Percentiles rank a stretch among this genome's conserved stretches.
These are phyloP conservation scores for Sinhomidia bicolor DNA, from an alignment of 2,888 invertebrate species.

Conservation along the genomic window DNA sequence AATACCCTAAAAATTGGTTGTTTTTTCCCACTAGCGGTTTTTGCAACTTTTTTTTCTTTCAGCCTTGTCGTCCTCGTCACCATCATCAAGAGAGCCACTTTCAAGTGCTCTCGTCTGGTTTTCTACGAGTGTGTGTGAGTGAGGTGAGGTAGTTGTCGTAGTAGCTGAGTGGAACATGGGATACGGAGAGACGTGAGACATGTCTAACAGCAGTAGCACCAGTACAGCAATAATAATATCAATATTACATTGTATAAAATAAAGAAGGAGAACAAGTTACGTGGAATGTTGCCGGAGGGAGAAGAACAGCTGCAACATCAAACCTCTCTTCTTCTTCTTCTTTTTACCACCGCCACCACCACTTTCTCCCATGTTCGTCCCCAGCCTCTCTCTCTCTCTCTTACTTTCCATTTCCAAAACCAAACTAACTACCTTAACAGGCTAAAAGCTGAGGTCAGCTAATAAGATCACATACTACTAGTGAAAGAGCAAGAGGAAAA, in stretches of 20 bases:
- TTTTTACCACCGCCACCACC: too few species aligned
- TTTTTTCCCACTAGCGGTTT: conserved; percentile 5
- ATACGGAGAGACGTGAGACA: background rate
- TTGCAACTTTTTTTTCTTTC: conserved; percentile 2
- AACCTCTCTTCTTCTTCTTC: conserved; percentile 26
- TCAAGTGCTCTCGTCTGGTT: conserved; percentile 26
- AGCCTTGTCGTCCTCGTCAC: background rate
- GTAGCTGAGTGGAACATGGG: background rate
- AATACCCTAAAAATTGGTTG: background rate
- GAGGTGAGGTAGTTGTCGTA: too few species aligned
- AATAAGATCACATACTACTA: conserved; percentile 25
- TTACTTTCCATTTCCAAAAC: background rate
- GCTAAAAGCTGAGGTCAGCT: conserved; percentile 50
- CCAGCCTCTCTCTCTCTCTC: conserved; percentile 14
- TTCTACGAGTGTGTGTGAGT: background rate
- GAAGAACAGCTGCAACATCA: conserved; percentile 60
- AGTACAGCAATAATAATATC: conserved; percentile 16
- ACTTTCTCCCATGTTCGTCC: conserved; percentile 38
- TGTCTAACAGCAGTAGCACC: background rate
- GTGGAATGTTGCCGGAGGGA: conserved; percentile 64
- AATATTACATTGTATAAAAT: background rate
- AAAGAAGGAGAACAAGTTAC: conserved; percentile 18
- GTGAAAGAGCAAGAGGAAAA: background rate
- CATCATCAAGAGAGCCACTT: conserved; percentile 28
- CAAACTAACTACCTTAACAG: conserved; percentile 48